Conservation (phyloP, 2,797 vertebrate species). For the Cynopterus sphinx region DNA sequence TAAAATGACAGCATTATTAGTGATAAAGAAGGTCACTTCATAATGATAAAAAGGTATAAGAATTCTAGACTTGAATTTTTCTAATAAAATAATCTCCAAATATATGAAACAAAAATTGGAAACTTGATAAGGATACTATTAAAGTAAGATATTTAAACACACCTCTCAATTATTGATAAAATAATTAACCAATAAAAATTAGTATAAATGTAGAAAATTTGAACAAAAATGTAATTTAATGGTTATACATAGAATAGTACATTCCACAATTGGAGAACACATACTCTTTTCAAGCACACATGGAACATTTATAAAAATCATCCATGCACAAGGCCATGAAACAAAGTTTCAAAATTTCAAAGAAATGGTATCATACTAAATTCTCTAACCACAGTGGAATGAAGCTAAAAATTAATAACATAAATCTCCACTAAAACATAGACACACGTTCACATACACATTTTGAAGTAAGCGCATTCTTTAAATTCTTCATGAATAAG, state of each 20-base stretch:
- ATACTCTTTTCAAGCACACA: not conserved
- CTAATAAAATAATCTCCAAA: not conserved
- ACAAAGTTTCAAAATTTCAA: not conserved
- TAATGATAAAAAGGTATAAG: not conserved
- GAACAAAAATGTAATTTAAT: not conserved
- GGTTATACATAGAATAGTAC: not conserved
- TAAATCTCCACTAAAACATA: not conserved
- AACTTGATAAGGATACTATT: not conserved
- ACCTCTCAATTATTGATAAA: not conserved
- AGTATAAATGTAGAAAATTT: not conserved
- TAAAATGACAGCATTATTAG: not conserved
- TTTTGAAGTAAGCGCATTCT: not conserved
- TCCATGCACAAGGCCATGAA: not conserved
- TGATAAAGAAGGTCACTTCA: not conserved
- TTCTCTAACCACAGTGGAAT: not conserved
- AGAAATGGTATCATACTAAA: not conserved
- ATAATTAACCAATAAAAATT: not conserved
- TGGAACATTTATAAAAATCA: not conserved
- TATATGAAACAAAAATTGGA: conserved; percentile 7
- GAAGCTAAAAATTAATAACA: conserved; percentile 26
- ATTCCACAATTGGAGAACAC: not conserved
- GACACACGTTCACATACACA: not conserved
- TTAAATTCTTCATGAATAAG: conserved; percentile 1
- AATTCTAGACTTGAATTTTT: conserved; percentile 13
- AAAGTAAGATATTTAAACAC: not conserved